phyloP scores from a whole-genome alignment of 2,888 invertebrate genomes.

The Sphinx pinastri region DNA sequence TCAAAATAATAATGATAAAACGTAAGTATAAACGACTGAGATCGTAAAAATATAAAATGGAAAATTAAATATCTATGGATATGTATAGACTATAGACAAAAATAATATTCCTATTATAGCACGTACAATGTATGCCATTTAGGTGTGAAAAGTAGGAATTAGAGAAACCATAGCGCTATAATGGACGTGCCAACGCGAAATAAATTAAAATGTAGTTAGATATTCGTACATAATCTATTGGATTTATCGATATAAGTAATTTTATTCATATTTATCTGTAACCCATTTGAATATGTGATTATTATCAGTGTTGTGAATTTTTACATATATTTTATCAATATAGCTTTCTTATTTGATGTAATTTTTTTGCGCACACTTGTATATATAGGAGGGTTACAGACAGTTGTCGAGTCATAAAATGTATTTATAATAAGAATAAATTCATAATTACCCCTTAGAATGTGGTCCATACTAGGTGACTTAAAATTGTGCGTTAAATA shows the following conservation, averaged over 20 bases:
- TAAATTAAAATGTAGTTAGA: slow-evolving; percentile 19
- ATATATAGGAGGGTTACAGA: slow-evolving; percentile 48
- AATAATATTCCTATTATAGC: slow-evolving; percentile 59
- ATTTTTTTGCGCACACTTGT: slow-evolving; percentile 45
- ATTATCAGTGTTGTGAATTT: slow-evolving; percentile 68
- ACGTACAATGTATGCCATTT: slow-evolving; percentile 44
- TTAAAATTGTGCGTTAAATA: slow-evolving; percentile 80
- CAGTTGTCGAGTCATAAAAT: slow-evolving; percentile 26
- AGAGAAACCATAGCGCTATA: slow-evolving; percentile 45
- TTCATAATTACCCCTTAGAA: slow-evolving; percentile 65
- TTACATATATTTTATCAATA: slow-evolving; percentile 31
- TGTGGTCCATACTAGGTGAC: slow-evolving; percentile 83
- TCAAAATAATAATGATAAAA: slow-evolving; percentile 34
- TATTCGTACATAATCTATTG: slow-evolving; percentile 23
- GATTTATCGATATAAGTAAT: slow-evolving; percentile 37
- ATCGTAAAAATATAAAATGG: slow-evolving; percentile 38
- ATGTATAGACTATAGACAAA: slow-evolving; percentile 31
- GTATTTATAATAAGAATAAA: slow-evolving; percentile 1
- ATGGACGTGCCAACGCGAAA: slow-evolving; percentile 56
- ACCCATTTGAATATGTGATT: slow-evolving; percentile 50
- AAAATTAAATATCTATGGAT: slow-evolving; percentile 37
- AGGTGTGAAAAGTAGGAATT: slow-evolving; percentile 55
- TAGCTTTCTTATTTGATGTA: slow-evolving; percentile 41
- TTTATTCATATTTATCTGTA: slow-evolving; percentile 48
- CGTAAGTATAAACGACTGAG: slow-evolving; percentile 43